phyloP scores from a whole-genome alignment of 2,888 invertebrate genomes.

The Celastrina argiolus region DNA sequence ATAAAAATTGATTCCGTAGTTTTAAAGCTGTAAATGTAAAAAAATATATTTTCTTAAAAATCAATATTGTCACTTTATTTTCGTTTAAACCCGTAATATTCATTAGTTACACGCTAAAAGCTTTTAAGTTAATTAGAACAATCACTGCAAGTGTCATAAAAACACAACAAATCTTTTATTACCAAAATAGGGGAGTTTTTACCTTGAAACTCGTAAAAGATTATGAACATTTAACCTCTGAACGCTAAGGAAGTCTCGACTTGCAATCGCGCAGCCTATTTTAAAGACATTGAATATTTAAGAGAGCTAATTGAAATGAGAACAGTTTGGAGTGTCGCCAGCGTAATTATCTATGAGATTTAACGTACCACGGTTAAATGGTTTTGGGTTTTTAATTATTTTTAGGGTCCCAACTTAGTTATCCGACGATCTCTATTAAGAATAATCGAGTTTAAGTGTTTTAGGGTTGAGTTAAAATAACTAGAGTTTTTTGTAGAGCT shows the following conservation, averaged over 20 bases:
- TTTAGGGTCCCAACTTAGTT: constrained; percentile 42
- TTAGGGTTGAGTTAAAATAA: constrained; percentile 4
- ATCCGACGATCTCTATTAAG: constrained; percentile 33
- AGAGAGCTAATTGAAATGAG: constrained; percentile 78
- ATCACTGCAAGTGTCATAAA: constrained; percentile 10
- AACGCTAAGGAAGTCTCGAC: constrained; percentile 66
- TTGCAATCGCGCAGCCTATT: constrained; percentile 71
- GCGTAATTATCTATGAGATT: constrained; percentile 77
- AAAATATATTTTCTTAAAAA: too few relatives aligned
- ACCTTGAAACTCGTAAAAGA: constrained; percentile 55
- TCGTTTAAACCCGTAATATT: too few relatives aligned
- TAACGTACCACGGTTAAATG: constrained; percentile 70
- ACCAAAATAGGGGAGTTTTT: constrained; percentile 31
- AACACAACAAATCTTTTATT: constrained; percentile 45
- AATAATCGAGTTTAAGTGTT: constrained; percentile 8
- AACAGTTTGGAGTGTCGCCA: constrained; percentile 77
- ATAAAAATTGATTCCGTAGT: too few relatives aligned
- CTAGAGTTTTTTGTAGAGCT: neutral
- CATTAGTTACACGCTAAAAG: neutral
- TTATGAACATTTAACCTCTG: constrained; percentile 69
- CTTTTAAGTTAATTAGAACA: neutral
- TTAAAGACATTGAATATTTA: constrained; percentile 78
- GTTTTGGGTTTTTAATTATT: constrained; percentile 50
- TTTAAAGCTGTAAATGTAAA: too few relatives aligned
- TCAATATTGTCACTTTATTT: too few relatives aligned